Percentiles rank a stretch among this genome's conserved stretches.
These are phyloP conservation scores for Dolichotis patagonum DNA, from an alignment of 2,113 vertebrate genomes.

Conservation along the genomic window DNA sequence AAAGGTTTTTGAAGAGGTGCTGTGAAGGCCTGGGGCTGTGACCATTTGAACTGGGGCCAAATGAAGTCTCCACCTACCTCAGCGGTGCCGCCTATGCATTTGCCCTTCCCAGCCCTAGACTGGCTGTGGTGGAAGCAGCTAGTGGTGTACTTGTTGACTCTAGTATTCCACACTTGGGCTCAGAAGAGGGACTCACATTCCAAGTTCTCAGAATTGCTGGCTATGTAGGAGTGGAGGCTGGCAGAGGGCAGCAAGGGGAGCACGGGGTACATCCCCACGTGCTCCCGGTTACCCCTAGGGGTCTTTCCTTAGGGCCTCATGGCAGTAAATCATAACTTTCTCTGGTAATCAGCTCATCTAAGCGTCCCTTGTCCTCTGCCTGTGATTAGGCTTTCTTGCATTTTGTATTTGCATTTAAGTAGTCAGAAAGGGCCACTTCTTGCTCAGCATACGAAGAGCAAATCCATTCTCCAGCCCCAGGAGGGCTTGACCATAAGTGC, in stretches of 20 bases:
- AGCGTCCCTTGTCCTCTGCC: too few species aligned
- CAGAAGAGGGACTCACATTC: conserved; percentile 93
- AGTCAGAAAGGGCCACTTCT: conserved; percentile 86
- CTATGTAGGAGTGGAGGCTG: conserved; percentile 87
- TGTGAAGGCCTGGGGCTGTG: conserved; percentile 83
- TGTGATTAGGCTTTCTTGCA: conserved; percentile 85
- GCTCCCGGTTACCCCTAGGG: conserved; percentile 85
- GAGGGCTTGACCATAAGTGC: conserved; percentile 78
- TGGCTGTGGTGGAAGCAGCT: conserved; percentile 95
- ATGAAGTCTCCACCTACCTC: conserved; percentile 91
- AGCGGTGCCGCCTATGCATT: conserved; percentile 85
- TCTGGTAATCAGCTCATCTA: too few species aligned
- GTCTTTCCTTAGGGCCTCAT: conserved; percentile 89
- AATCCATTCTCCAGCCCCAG: conserved; percentile 74
- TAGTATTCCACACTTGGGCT: conserved; percentile 92
- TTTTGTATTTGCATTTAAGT: conserved; percentile 86
- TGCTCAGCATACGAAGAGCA: conserved; percentile 82
- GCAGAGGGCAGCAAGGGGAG: conserved; percentile 75
- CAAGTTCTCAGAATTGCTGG: conserved; percentile 94
- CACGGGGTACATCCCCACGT: conserved; percentile 81
- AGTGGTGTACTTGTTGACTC: conserved; percentile 93
- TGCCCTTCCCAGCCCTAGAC: conserved; percentile 90
- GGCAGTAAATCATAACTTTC: conserved; percentile 76
- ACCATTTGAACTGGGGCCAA: conserved; percentile 86
- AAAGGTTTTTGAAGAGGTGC: conserved; percentile 89